Base-by-base conservation (phyloP, 2,797 vertebrate genomes). In the Aeoliscus strigatus region DNA sequence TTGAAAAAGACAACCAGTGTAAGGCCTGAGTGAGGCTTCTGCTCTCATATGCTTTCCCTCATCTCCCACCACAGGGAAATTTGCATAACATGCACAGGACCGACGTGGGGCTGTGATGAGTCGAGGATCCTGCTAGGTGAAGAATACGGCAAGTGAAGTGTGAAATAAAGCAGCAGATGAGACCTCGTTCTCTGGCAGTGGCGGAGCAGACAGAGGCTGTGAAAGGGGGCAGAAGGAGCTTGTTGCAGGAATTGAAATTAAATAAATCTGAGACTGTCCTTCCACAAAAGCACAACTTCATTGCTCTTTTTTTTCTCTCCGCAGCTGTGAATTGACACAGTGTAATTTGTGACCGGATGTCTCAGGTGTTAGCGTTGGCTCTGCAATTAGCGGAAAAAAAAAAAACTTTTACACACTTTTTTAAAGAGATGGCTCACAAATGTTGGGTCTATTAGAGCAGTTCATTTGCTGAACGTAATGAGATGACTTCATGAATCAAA, bases 91-190 rank as follows among this genome's bases (percentile, higher is more conserved):
- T 75, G 63, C 47, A 73, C 14, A 5, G 14, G 45, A 49, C n/a
- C 40, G 21, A 32, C 27, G 43, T 40, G 37, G 24, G 44, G 39
- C 55, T 63, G 34, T 63, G 64, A 76, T 60, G 75, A 77, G 58
- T 70, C 24, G 27, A 51, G 69, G 66, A 72, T 64, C 62, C 53
- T 27, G 57, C 50, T 59, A 66, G 15, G 37, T 59, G 46, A 70
- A 80, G 66, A 77, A 74, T 70, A 70, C 11, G 48, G 31, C 64
- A 75, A 84, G 76, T 73, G 60, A 67, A 77, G 82, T 83, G 85
- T 84, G 75, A 84, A 86, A 85, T 83, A 70, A 79, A 75, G 70
- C 46, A 43, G 70, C 40, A 56, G 61, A 73, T 57, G 71, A 73
- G 64, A 65, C 52, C 58, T 64, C 71, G 71, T 71, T 66, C 63